Percentiles rank a stretch among this genome's conserved stretches.
phyloP scores from a whole-genome alignment of 2,888 invertebrate species.

The Cremastobaeus sp. region DNA sequence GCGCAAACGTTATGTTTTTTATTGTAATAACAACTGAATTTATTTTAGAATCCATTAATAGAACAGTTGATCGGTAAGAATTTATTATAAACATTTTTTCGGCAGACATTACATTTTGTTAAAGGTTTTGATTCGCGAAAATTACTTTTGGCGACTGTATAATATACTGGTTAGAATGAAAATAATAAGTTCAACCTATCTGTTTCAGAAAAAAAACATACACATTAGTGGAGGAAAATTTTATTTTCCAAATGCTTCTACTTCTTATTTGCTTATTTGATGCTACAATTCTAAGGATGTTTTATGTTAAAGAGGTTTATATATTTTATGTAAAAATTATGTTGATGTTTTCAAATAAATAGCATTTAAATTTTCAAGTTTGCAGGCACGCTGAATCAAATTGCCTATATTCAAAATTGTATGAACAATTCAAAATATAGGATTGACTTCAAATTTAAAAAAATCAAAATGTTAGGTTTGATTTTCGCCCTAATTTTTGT shows the following conservation, averaged over 20 bases:
- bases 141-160: too few relatives aligned
- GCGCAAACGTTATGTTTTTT: constrained; percentile 9
- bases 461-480: constrained; percentile 24
- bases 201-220: constrained; percentile 9
- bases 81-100: too few relatives aligned
- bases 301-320: constrained; percentile 6
- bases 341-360: too few relatives aligned
- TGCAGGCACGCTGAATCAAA: constrained; percentile 19
- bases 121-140: too few relatives aligned
- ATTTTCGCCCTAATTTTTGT: constrained; percentile 14
- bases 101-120: too few relatives aligned
- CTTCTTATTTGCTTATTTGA: constrained; percentile 18
- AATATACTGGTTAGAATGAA: too few relatives aligned
- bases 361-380: too few relatives aligned
- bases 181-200: too few relatives aligned
- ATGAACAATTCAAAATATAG: constrained; percentile 17
- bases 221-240: constrained; percentile 19
- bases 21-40: background rate
- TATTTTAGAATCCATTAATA: background rate
- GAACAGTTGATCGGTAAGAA: background rate
- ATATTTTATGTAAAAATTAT: too few relatives aligned
- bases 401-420: constrained; percentile 8
- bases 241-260: constrained; percentile 13
- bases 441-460: constrained; percentile 14
- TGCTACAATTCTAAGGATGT: constrained; percentile 10